These are phyloP conservation scores for Scomber scombrus DNA, from an alignment of 2,113 vertebrate genomes.

Conservation along the genomic window DNA sequence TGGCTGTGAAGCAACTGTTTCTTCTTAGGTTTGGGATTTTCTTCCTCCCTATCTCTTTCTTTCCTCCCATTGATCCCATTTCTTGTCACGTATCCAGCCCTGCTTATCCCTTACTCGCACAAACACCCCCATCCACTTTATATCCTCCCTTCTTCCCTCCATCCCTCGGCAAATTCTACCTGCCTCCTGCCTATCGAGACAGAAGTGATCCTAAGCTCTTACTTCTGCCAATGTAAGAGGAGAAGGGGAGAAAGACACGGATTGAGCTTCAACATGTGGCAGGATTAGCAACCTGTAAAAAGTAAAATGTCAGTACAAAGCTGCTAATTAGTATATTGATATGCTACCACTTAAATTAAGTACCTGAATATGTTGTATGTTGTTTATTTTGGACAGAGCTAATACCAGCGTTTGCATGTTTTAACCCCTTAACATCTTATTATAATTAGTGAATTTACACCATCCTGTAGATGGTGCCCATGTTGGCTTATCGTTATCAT, in stretches of 20 bases:
- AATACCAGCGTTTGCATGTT: not conserved
- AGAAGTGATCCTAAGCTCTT: constrained; percentile 58
- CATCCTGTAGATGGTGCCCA: not conserved
- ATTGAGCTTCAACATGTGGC: constrained; percentile 42
- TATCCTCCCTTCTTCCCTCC: constrained; percentile 41
- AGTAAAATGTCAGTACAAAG: constrained; percentile 58
- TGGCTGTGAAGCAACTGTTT: constrained; percentile 73
- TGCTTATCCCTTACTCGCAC: constrained; percentile 68
- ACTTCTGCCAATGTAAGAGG: constrained; percentile 19
- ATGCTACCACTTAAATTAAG: constrained; percentile 2
- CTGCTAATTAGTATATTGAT: constrained; percentile 45
- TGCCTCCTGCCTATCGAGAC: constrained; percentile 57
- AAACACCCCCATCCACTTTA: constrained; percentile 57
- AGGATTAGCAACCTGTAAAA: constrained; percentile 55
- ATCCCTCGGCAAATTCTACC: constrained; percentile 65
- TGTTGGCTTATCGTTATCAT: not conserved
- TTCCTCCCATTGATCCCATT: constrained; percentile 71
- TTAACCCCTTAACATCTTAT: constrained; percentile 3
- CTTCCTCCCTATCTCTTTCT: constrained; percentile 62
- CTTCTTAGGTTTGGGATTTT: constrained; percentile 65
- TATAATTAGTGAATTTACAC: not conserved
- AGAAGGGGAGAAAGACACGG: constrained; percentile 17
- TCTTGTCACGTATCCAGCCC: constrained; percentile 77
- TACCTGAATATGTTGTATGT: not conserved
- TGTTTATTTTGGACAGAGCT: not conserved